Evolutionary conservation across 2,888 invertebrate genomes (phyloP), one percentile per base, ranked within the genome.

Genomic region (Callimorpha dominula): DNA sequence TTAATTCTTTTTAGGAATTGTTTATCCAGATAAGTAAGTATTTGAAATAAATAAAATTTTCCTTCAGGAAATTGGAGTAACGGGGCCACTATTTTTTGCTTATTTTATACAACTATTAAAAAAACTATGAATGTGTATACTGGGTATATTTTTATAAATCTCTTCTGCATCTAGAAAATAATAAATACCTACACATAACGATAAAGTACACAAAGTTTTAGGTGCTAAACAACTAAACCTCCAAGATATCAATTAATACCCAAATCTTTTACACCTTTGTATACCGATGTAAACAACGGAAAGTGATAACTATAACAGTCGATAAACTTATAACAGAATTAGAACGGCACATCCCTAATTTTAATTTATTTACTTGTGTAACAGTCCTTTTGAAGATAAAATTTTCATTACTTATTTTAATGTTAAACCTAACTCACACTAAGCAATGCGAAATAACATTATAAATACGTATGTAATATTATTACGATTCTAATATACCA

Each of bases 341-440:
- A 65, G 20, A 65, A 65, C 0, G 11, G 40, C 0, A 65, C 65
- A 65, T 31, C 17, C 31, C 50, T 40, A 65, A 50, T 11, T 64
- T 40, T n/a, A 46, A 40, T 64, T 31, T 31, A 8, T 31, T 60
- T 60, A 60, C 12, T 60, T 12, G 14, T 60, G 54, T 54, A 54
- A 60, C 20, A 31, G 12, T 31, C 14, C 49, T 49, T 65, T 65
- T 15, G 31, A 50, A 52, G n/a, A n/a, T 14, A n/a, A 52, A 52
- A 52, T 11, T 50, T 49, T 17, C 40, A 50, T 63, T 52, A 70
- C 63, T n/a, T 54, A 70, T 65, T 65, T 70, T n/a, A 70, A 67
- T 65, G 15, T 54, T 49, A 54, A 52, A 70, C 50, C 64, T 31
- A 62, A 69, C 31, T 50, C 42, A 52, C 68, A 42, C 52, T 70